Base-by-base conservation (phyloP, 2,888 invertebrate species). In the Charanyca ferruginea region DNA sequence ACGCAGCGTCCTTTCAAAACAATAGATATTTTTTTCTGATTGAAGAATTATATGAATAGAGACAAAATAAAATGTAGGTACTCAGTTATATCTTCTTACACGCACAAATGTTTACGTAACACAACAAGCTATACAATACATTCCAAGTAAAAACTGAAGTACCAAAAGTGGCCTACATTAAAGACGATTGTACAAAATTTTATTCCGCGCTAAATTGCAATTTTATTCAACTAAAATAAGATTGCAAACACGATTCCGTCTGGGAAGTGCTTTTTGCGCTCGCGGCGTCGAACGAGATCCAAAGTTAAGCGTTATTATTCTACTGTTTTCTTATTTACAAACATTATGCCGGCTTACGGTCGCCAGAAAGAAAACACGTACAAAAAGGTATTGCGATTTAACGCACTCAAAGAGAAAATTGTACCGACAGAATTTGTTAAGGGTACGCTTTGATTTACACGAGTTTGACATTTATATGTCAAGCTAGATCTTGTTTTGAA, bases 351-450 rank as follows among this genome's bases (percentile, higher is more conserved):
- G 64, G 79, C 77, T 77, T 61, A 74, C 58, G 74, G 77, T 60
- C 59, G 69, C 73, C 49, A 25, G 67, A 59, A 69, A 68, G 68
- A 67, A 77, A 82, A 81, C 84, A 82, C 83, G 80, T 80, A 75
- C 75, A 68, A 69, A 84, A 81, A 79, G 76, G 79, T 75, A 81
- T 85, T 83, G 81, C 78, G 73, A 84, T 77, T 81, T 80, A 80
- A 85, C 80, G 83, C 83, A 83, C 78, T 85, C 68, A 70, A 62
- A 81, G 65, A 51, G 81, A 85, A 85, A 87, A 87, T 85, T 85
- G 77, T 79, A 59, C 70, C 6, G 51, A 59, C 51, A 73, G 66
- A 71, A 59, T 70, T 68, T 64, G 38, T 48, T 49, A 23, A 69
- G 52, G 73, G 7, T 18, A 0, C 16, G 7, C 4, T 9, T 63